Conservation (phyloP, 37 sponge, comb jelly and placozoan genomes). For the Petrosia ficiformis region DNA sequence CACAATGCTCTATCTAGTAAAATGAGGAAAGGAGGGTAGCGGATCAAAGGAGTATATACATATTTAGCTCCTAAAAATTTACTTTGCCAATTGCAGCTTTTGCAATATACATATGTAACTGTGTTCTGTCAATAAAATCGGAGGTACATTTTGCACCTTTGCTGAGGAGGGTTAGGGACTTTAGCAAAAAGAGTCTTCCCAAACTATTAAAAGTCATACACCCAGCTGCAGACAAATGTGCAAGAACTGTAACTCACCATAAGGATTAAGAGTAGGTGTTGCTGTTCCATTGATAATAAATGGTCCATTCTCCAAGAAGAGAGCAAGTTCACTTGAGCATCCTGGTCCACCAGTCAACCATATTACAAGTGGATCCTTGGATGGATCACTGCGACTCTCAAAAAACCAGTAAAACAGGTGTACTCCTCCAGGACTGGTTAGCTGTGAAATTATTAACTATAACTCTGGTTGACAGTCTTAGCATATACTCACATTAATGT, state of each 20-base stretch:
- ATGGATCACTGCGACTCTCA: conserved; percentile 45
- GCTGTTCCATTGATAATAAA: conserved; percentile 43
- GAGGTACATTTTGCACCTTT: no score
- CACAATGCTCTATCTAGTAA: not conserved
- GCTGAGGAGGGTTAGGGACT: no score
- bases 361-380: conserved; percentile 42
- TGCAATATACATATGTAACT: no score
- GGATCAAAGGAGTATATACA: no score
- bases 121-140: no score
- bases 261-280: conserved; percentile 26
- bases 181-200: no score
- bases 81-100: no score
- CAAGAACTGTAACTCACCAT: no score
- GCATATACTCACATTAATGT: conserved; percentile 58
- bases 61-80: no score
- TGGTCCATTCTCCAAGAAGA: conserved; percentile 60
- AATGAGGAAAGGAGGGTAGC: not conserved
- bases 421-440: conserved; percentile 32
- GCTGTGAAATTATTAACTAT: conserved; percentile 11
- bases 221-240: no score
- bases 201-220: no score
- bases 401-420: conserved; percentile 63
- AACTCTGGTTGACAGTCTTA: not conserved
- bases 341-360: conserved; percentile 70
- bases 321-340: conserved; percentile 48